Percentiles rank a stretch among this genome's conserved stretches.
These are phyloP conservation scores for Spheniscus mendiculus DNA, from an alignment of 2,113 vertebrate species.

Conservation along the genomic window DNA sequence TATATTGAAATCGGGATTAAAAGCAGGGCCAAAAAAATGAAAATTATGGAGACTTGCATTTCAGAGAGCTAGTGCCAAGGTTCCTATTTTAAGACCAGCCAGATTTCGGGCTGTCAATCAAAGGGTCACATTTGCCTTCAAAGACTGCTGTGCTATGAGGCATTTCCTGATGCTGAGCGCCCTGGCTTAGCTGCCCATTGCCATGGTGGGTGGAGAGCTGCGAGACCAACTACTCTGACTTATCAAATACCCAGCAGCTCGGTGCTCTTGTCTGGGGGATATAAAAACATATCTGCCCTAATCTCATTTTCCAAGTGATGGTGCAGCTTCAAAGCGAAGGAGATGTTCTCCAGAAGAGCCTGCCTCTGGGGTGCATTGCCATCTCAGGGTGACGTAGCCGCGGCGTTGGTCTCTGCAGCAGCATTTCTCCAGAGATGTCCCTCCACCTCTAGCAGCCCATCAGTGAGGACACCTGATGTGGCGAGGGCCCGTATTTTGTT, in stretches of 20 bases:
- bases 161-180: conserved; percentile 1
- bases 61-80: background rate
- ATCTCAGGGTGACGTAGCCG: accelerated
- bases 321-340: background rate
- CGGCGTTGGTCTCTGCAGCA: accelerated
- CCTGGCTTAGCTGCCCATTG: conserved; percentile 2
- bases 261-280: background rate
- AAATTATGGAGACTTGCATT: background rate
- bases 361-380: accelerated
- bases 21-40: background rate
- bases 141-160: background rate
- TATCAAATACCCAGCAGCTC: background rate
- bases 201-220: accelerated
- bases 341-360: background rate
- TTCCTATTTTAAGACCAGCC: background rate
- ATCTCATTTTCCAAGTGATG: background rate
- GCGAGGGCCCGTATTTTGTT: background rate
- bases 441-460: background rate
- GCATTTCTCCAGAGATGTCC: background rate
- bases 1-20: background rate
- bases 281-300: background rate
- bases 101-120: conserved; percentile 34
- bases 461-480: background rate
- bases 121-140: conserved; percentile 27
- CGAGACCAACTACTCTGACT: accelerated